Evolutionary conservation across 2,797 vertebrate species (phyloP).

Genomic region (Premnoplex brunnescens): DNA sequence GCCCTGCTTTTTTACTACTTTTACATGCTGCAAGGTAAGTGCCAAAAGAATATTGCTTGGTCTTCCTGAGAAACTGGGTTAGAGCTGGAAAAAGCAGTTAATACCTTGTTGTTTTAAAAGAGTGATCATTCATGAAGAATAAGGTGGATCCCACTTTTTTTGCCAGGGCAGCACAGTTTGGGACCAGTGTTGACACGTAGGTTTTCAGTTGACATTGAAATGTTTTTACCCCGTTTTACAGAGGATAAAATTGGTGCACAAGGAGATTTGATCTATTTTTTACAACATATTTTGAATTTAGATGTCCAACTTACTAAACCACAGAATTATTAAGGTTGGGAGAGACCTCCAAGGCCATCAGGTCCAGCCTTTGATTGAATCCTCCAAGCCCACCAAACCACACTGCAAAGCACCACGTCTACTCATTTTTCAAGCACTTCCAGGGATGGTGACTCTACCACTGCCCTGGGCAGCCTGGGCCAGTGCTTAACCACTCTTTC

Average conservation of each 20-base stretch:
- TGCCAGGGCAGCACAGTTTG: rapidly evolving
- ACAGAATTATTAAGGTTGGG: not conserved
- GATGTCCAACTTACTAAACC: rapidly evolving
- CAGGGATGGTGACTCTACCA: not conserved
- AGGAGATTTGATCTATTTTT: not conserved
- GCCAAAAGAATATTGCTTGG: not conserved
- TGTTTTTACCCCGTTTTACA: not conserved
- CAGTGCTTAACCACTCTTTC: not conserved
- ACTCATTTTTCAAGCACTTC: rapidly evolving
- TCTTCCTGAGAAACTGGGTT: not conserved
- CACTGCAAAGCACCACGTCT: rapidly evolving
- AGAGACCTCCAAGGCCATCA: not conserved
- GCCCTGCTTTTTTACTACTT: not conserved
- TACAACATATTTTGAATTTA: not conserved
- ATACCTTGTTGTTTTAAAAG: not conserved
- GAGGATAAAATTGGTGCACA: not conserved
- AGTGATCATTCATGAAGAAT: rapidly evolving
- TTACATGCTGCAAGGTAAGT: not conserved
- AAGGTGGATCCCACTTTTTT: rapidly evolving
- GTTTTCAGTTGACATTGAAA: rapidly evolving
- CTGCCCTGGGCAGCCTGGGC: not conserved
- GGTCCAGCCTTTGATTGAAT: not conserved
- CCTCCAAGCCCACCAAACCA: not conserved
- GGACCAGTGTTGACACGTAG: not conserved
- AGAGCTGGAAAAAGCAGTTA: not conserved